Evolutionary conservation across 2,888 invertebrate genomes (phyloP).

Genomic region (Eugnorisma glareosa): DNA sequence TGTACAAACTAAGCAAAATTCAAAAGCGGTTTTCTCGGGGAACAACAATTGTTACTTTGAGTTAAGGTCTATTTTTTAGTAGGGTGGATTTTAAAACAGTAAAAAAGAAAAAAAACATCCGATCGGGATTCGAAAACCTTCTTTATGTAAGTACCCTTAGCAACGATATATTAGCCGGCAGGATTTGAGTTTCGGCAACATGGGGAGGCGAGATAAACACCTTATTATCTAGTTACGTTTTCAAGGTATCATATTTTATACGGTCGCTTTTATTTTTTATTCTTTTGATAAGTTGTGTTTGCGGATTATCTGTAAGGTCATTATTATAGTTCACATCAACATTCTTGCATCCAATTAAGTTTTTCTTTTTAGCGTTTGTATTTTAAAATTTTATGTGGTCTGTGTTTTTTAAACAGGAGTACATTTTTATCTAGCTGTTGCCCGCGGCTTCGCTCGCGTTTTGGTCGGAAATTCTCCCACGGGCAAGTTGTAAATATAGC

Average conservation of each 20-base stretch:
- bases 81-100: neutral
- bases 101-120: neutral
- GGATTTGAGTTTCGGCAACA: constrained; percentile 15
- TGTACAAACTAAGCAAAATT: neutral
- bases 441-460: too few relatives aligned
- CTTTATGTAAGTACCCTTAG: neutral
- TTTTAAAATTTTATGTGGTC: neutral
- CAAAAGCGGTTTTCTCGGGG: neutral
- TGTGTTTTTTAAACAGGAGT: neutral
- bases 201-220: constrained; percentile 24
- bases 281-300: constrained; percentile 13
- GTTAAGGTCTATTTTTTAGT: neutral
- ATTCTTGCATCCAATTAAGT: neutral
- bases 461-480: too few relatives aligned
- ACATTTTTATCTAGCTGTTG: too few relatives aligned
- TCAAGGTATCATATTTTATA: constrained; percentile 21
- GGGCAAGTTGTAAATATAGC: too few relatives aligned
- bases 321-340: neutral
- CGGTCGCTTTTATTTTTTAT: constrained; percentile 5
- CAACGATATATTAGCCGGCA: neutral
- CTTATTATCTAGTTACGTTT: constrained; percentile 18
- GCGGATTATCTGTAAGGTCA: constrained; percentile 3
- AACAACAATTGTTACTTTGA: neutral
- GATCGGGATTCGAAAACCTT: neutral
- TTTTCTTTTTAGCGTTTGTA: neutral